Base-by-base conservation (phyloP, 1,140 invertebrate genomes). In the Sinella curviseta region DNA sequence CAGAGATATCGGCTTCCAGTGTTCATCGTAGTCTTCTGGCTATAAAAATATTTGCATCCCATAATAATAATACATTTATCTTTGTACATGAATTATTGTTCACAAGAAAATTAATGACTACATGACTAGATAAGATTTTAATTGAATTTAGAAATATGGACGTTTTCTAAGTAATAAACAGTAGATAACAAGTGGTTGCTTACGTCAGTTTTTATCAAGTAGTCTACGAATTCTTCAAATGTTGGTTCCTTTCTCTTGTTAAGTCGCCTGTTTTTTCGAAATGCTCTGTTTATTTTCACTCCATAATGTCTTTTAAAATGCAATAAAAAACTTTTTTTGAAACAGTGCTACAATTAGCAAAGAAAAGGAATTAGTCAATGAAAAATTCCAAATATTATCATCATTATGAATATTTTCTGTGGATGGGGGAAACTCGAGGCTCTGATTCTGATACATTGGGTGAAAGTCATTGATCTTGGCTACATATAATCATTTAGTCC, bases 141-240 rank as follows among this genome's bases (percentile, higher is more conserved):
- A n/a, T n/a, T n/a, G n/a, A n/a, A n/a, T n/a, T n/a, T n/a, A n/a
- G n/a, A n/a, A n/a, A n/a, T n/a, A n/a, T n/a, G n/a, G n/a, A n/a
- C n/a, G 12, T n/a, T 70, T 31, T 8, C 12, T 70, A 70, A 75
- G 39, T 39, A 26, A 8, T 26, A 28, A 14, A 60, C 70, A 30
- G 55, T 76, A 28, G n/a, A 54, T 24, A 35, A 3, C 75, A 74
- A 3, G 3, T 57, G 4, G 30, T 75, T 30, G 35, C 67, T 77
- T 79, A 82, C 82, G 74, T 83, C 65, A 0, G 77, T 82, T 16
- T 81, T 31, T 28, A 83, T 57, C 20, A 83, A 33, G 34, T 82
- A 83, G 17, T 83, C 79, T 35, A 83, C 33, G 60, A 83, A 83
- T 48, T 83, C 82, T 65, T 65, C 48, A 78, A 83, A 83, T 12